Evolutionary conservation across 2,888 invertebrate genomes (phyloP), one percentile per base, ranked within the genome.

Genomic region (Perithous albicinctus): DNA sequence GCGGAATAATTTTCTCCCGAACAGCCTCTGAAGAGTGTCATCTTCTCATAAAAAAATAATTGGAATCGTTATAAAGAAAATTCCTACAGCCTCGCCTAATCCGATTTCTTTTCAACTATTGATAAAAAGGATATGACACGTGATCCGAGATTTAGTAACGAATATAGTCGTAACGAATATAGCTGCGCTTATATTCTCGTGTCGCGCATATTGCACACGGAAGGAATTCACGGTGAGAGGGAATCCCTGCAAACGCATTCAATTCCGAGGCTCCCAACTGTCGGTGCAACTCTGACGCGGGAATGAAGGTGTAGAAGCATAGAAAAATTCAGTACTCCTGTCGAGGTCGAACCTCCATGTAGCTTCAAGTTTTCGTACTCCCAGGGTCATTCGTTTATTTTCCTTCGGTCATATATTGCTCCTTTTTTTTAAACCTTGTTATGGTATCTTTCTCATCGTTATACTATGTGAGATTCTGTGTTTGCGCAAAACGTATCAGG

Each of bases 181-280:
- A n/a, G 29, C 54, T n/a, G 29, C 32, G 59, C 35, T 32, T 32
- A n/a, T 56, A 59, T 4, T 32, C 29, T 29, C 29, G 56, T n/a
- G 32, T 59, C 32, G 15, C 59, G 35, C 59, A 59, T 59, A 59
- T 59, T 59, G 59, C 59, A 2, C 1, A 8, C 59, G 15, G 59
- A 59, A 18, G 59, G 59, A 59, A 59, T 59, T 6, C 59, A 35
- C 32, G 59, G n/a, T 32, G 59, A 59, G 29, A 59, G 32, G 59
- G 59, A 59, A 59, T 59, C 59, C 59, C 8, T 32, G 59, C 35
- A 59, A 59, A 18, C 32, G 32, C 29, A 59, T 59, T 59, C 59
- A 59, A 59, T 59, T 59, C 29, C 59, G 59, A 59, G 18, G 15
- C 32, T 29, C 56, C 10, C 59, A 2, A 18, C 15, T 18, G 59